A percentile compares a stretch with the other conserved stretches of the same genome.
Evolutionary conservation across 35 echinoderm and acorn worm genomes (phyloP).

Genomic region (Lytechinus variegatus): DNA sequence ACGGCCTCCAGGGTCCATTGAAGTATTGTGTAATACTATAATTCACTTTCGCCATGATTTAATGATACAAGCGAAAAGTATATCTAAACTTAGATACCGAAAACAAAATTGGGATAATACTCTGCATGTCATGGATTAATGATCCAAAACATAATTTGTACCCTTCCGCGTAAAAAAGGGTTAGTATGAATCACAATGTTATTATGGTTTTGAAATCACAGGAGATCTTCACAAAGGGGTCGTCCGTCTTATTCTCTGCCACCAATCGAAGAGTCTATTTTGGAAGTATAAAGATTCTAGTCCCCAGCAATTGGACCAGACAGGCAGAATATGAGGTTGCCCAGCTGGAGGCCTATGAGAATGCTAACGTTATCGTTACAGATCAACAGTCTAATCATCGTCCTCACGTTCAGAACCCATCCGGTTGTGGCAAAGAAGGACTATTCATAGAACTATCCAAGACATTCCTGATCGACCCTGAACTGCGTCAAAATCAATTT

Average conservation of each 20-base stretch:
- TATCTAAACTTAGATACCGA: too few relatives aligned
- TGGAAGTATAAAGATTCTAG: background rate
- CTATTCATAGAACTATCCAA: background rate
- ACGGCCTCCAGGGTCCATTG: too few relatives aligned
- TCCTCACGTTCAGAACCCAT: background rate
- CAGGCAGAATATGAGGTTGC: background rate
- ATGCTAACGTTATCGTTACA: background rate
- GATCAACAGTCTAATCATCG: background rate
- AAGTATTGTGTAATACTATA: too few relatives aligned
- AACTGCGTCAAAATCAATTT: background rate
- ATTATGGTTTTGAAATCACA: background rate
- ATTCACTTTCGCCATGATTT: too few relatives aligned
- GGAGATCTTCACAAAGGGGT: background rate
- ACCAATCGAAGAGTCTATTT: background rate
- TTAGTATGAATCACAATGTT: too few relatives aligned
- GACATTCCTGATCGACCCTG: background rate
- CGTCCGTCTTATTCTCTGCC: background rate
- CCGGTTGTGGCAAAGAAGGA: background rate
- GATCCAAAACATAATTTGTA: too few relatives aligned
- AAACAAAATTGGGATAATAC: too few relatives aligned
- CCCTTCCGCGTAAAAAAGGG: too few relatives aligned
- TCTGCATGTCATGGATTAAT: too few relatives aligned
- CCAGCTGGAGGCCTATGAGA: background rate
- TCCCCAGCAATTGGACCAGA: background rate
- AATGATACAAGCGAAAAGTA: too few relatives aligned